Evolutionary conservation across 2,888 invertebrate species (phyloP), one percentile per base, ranked within the genome.

Genomic region (Calephelis perditalis): DNA sequence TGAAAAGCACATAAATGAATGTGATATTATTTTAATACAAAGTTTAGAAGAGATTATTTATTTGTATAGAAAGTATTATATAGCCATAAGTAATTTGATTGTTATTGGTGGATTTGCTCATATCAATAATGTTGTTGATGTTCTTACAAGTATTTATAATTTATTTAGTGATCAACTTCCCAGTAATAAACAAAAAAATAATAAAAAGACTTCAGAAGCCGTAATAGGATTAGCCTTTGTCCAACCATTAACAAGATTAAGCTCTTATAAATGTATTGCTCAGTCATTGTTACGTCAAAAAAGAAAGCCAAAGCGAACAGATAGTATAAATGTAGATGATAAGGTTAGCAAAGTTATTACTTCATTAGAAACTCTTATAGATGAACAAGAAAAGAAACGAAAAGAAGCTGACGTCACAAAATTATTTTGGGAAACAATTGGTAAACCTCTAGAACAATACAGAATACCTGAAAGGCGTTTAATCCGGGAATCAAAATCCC

Each of bases 401-500:
- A 92, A 92, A 62, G 92, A 94, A 73, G 95, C 96, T 0, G 94
- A 95, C 64, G 73, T 86, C 37, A 96, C 96, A 0, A 93, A 93
- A 73, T 76, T 91, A 57, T 96, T 96, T 89, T 96, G 96, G 96
- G 94, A 95, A 73, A 93, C 91, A 63, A 89, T 93, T 47, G 94
- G 94, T 0, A 94, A 94, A 81, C 76, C 91, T 26, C 82, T 94
- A 3, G 94, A 95, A 63, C 88, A 91, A 57, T 86, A 94, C 64
- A 91, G 93, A 73, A 91, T 91, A 6, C 94, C 89, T 6, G 92
- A 94, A 59, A 91, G 97, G 59, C 92, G 97, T n/a, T 82, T 97
- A 47, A 91, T 97, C 59, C 89, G 95, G 62, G 96, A 97, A 71
- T 97, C 96, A 1, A 93, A 93, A 70, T 90, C 93, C 7, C 91